Evolutionary conservation across 2,113 vertebrate genomes (phyloP), one percentile per base, ranked within the genome.

Genomic region (Cercopithecus mona): DNA sequence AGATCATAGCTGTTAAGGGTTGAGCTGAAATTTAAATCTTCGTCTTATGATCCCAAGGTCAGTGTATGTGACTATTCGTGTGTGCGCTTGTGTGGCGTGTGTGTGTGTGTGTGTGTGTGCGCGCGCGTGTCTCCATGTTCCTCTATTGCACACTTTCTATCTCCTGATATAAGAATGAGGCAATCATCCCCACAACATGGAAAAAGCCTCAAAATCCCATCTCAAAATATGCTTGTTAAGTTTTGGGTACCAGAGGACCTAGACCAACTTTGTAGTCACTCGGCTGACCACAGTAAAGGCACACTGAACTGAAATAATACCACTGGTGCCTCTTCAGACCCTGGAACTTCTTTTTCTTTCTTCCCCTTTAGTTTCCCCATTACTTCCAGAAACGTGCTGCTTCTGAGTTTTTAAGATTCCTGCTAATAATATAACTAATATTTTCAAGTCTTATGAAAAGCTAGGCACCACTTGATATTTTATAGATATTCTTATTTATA

Each of bases 301-400:
- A n/a, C 6, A 18, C 6, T 0, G 0, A 25, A 13, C 6, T 14
- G 48, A 59, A 83, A 52, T 0, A 2, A 40, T 3, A 27, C 55
- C 35, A 16, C 2, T 0, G 11, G 7, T 3, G 18, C 43, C 18
- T 23, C 23, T 38, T 64, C 16, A n/a, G 40, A n/a, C 10, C 45
- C 25, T 9, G 9, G 1, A 94, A 72, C 3, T 64, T 64, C 61
- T 64, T 61, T 61, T 30, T 38, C 59, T 25, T 59, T 23, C 10
- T 4, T 32, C 30, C 50, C 14, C 48, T 52, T n/a, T n/a, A 16
- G 14, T 43, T 87, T 79, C 7, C 27, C 52, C 22, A n/a, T 32
- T 35, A 35, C 32, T 16, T 68, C n/a, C 35, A 35, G 32, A 91
- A 66, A 32, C 27, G 30, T n/a, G 14, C 20, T 27, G 18, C 38